Evolutionary conservation across 2,797 vertebrate species (phyloP).

Genomic region (Allobates femoralis): DNA sequence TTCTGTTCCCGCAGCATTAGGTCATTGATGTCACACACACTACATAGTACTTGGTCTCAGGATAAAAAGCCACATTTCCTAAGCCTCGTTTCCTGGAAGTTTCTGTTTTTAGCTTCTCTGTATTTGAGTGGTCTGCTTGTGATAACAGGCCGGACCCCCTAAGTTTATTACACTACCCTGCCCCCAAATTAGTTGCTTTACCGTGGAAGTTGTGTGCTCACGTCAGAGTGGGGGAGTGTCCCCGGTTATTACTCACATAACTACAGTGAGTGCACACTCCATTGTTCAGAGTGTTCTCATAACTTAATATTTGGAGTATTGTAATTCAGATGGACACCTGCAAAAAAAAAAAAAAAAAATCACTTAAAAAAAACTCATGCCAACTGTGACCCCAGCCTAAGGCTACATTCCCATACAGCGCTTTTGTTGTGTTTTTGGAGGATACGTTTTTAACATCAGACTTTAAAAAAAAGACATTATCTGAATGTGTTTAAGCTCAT

Average conservation of each 20-base stretch:
- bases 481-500: no score
- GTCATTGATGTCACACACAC: not conserved
- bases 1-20: not conserved
- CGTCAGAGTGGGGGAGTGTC: not conserved
- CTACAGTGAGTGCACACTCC: slow-evolving; percentile 5
- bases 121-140: slow-evolving; percentile 11
- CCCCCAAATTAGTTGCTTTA: not conserved
- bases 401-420: no score
- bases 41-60: not conserved
- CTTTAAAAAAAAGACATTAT: no score
- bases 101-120: not conserved
- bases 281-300: slow-evolving; percentile 50
- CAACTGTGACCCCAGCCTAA: no score
- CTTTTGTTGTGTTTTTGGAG: no score
- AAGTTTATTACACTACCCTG: not conserved
- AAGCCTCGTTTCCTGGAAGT: not conserved
- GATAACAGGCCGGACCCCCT: not conserved
- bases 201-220: not conserved
- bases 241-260: slow-evolving; percentile 22
- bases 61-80: not conserved
- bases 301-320: slow-evolving; percentile 36
- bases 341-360: no score
- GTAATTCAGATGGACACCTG: slow-evolving; percentile 54
- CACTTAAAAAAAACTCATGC: no score
- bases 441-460: no score